These are phyloP conservation scores for Mastomys coucha DNA, from an alignment of 2,113 vertebrate species.

Conservation along the genomic window DNA sequence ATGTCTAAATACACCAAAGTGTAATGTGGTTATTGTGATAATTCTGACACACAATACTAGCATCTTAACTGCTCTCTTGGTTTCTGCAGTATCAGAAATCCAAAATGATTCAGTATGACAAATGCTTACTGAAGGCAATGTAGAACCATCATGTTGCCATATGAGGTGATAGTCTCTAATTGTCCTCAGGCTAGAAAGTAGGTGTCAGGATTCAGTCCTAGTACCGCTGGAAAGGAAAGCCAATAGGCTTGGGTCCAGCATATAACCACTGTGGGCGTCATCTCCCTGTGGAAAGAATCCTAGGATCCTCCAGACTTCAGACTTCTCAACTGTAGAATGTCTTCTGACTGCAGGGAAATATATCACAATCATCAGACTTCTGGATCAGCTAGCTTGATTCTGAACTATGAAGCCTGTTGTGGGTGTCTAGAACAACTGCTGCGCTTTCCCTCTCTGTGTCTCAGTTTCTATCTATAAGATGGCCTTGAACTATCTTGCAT, in stretches of 20 bases:
- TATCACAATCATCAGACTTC: neutral
- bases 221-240: neutral
- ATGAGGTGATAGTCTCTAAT: neutral
- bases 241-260: neutral
- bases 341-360: neutral
- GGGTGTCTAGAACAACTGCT: neutral
- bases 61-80: constrained; percentile 27
- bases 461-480: constrained; percentile 31
- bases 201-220: neutral
- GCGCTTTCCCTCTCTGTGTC: neutral
- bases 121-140: neutral
- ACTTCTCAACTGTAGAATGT: neutral
- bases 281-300: neutral
- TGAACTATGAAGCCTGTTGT: neutral
- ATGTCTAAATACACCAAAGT: constrained; percentile 22
- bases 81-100: constrained; percentile 48
- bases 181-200: neutral
- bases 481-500: neutral
- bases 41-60: constrained; percentile 52
- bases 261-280: neutral
- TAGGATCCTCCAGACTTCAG: neutral
- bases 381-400: neutral
- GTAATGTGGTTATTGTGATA: constrained; percentile 34
- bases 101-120: constrained; percentile 49
- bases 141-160: neutral